phyloP scores from a whole-genome alignment of 23 tunicate genomes.

The Trididemnum miniatum region DNA sequence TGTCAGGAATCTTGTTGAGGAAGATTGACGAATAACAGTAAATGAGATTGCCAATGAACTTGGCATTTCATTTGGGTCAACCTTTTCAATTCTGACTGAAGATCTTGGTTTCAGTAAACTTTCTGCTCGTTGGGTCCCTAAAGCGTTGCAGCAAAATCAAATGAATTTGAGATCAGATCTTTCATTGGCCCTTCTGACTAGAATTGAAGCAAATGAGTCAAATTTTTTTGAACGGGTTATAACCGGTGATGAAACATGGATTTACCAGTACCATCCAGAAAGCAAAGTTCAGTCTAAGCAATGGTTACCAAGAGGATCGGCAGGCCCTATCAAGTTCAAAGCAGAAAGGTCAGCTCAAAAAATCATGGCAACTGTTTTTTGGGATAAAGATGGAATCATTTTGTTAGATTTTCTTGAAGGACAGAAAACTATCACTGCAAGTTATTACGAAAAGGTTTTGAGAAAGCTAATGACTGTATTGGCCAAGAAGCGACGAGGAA shows the following conservation, averaged over 20 bases:
- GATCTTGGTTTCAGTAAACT: constrained; percentile 4
- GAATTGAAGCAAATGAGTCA: constrained; percentile 18
- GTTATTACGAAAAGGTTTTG: background rate
- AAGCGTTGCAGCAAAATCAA: constrained; percentile 19
- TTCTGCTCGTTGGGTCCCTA: constrained; percentile 8
- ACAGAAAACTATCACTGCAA: constrained; percentile 5
- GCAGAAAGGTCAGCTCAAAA: constrained; percentile 5
- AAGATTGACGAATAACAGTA: constrained; percentile 17
- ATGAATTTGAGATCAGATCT: background rate
- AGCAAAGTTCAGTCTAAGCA: constrained; percentile 16
- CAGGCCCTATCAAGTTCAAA: constrained; percentile 7
- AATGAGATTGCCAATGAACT: background rate
- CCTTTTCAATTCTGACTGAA: constrained; percentile 19
- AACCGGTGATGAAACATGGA: constrained; percentile 7
- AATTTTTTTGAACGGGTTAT: background rate
- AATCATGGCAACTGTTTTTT: constrained; percentile 18
- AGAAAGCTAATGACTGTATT: background rate
- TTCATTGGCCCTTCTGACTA: constrained; percentile 7
- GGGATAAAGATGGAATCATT: background rate
- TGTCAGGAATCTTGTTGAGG: background rate
- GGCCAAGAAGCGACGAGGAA: constrained; percentile 4
- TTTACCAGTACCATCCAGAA: constrained; percentile 13
- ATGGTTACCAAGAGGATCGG: background rate
- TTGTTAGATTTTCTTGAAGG: constrained; percentile 5
- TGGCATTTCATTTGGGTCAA: constrained; percentile 15